A percentile compares a stretch with the other conserved stretches of the same genome.
Evolutionary conservation across 2,113 vertebrate genomes (phyloP).

Genomic region (Prietella phreatophila): DNA sequence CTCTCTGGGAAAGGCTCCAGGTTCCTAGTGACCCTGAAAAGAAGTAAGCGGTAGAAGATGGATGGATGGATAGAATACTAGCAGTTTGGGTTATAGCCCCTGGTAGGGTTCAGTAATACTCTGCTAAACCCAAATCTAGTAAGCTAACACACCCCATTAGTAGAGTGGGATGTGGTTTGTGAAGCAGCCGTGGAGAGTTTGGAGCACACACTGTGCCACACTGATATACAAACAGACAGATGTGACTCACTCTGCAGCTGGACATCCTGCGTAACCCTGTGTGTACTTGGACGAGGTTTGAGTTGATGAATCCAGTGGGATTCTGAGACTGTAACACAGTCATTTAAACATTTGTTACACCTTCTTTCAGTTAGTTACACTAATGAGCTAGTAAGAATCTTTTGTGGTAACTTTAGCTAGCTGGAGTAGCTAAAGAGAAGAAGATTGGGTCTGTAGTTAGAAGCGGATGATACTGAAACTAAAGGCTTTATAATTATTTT

Average conservation of each 20-base stretch:
- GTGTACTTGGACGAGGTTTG: not conserved
- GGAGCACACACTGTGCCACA: not conserved
- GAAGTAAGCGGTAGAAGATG: no score
- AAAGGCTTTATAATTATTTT: no score
- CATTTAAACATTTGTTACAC: not conserved
- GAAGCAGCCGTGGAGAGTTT: not conserved
- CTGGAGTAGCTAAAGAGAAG: no score
- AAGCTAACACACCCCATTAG: not conserved
- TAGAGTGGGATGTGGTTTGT: not conserved
- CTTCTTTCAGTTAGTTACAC: not conserved
- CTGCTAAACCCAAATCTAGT: not conserved
- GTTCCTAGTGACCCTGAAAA: no score
- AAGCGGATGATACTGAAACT: no score
- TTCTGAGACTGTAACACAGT: constrained; percentile 2
- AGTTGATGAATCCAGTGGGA: not conserved
- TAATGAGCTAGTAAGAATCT: no score
- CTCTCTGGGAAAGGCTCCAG: no score
- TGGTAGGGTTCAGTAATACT: not conserved
- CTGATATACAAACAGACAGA: constrained; percentile 5
- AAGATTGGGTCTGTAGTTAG: no score
- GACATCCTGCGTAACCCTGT: not conserved
- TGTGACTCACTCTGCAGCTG: constrained; percentile 2
- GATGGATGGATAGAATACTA: not conserved
- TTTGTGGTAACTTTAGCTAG: no score
- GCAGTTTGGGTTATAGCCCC: not conserved